These are phyloP conservation scores for Ennomos fuscantarius DNA, from an alignment of 2,888 invertebrate species.

Conservation along the genomic window DNA sequence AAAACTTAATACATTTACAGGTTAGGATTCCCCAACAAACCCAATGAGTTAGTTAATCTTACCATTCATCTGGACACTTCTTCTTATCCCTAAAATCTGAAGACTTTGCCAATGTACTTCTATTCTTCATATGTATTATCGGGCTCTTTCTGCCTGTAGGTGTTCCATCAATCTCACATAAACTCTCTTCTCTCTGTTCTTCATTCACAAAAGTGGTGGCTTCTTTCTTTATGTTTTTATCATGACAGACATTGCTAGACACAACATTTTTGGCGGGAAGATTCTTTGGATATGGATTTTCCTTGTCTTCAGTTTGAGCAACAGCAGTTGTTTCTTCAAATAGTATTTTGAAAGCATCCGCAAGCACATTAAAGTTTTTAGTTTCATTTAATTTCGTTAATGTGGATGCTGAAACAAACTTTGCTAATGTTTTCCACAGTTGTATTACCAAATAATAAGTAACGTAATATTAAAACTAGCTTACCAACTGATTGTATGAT, in stretches of 20 bases:
- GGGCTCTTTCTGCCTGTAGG: conserved; percentile 72
- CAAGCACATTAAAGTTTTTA: conserved; percentile 60
- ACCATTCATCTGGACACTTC: conserved; percentile 70
- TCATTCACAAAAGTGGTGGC: conserved; percentile 37
- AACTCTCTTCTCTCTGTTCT: conserved; percentile 51
- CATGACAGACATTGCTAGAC: background rate
- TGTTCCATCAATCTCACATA: conserved; percentile 70
- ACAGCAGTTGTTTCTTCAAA: conserved; percentile 49
- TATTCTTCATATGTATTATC: conserved; percentile 64
- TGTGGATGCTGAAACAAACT: conserved; percentile 50
- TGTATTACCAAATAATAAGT: no score
- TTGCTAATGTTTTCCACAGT: no score
- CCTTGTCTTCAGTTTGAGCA: conserved; percentile 32
- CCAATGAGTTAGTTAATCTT: conserved; percentile 27
- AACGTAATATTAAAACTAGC: conserved; percentile 16
- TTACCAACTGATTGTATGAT: conserved; percentile 68
- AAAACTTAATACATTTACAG: no score
- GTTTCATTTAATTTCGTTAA: conserved; percentile 65
- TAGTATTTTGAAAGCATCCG: conserved; percentile 64
- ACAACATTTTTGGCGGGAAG: background rate
- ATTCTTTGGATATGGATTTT: background rate
- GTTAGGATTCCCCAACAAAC: no score
- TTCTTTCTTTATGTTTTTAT: background rate
- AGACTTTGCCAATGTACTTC: conserved; percentile 36
- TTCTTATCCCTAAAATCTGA: conserved; percentile 67